Conservation (phyloP, 2,888 invertebrate species). For the Dryomyza anilis region DNA sequence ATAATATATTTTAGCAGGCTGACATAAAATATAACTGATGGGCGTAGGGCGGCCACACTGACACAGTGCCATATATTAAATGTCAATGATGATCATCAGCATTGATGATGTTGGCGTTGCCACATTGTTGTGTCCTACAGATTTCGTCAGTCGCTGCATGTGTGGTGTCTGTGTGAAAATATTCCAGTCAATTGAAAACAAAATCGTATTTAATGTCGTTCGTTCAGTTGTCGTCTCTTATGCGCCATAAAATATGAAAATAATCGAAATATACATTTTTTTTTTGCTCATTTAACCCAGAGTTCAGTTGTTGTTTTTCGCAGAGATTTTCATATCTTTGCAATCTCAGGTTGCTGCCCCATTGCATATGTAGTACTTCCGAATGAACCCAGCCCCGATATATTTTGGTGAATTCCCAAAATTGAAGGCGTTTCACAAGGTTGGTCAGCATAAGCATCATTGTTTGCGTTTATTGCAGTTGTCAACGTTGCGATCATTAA, state of each 20-base stretch:
- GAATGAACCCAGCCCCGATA: constrained; percentile 28
- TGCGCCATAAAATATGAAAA: neutral
- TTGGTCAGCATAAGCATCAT: neutral
- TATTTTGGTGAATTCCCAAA: neutral
- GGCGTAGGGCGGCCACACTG: constrained; percentile 56
- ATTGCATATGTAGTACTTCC: constrained; percentile 38
- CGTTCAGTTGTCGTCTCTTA: neutral
- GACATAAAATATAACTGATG: constrained; percentile 40
- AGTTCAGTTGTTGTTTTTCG: neutral
- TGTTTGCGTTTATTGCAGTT: neutral
- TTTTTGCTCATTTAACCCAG: no score
- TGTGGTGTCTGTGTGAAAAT: no score
- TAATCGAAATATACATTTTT: neutral
- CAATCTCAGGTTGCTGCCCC: constrained; percentile 19
- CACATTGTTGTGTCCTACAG: no score
- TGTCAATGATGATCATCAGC: constrained; percentile 12
- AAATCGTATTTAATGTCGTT: constrained; percentile 14
- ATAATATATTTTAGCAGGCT: neutral
- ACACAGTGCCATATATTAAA: constrained; percentile 58
- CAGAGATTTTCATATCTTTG: neutral
- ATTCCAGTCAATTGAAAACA: constrained; percentile 6
- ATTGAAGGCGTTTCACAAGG: constrained; percentile 5
- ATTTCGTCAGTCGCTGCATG: no score
- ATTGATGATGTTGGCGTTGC: neutral
- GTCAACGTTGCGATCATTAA: constrained; percentile 5